Percentiles rank a stretch among this genome's conserved stretches.
Evolutionary conservation across 2,113 vertebrate genomes (phyloP).

Genomic region (Crocuta crocuta): DNA sequence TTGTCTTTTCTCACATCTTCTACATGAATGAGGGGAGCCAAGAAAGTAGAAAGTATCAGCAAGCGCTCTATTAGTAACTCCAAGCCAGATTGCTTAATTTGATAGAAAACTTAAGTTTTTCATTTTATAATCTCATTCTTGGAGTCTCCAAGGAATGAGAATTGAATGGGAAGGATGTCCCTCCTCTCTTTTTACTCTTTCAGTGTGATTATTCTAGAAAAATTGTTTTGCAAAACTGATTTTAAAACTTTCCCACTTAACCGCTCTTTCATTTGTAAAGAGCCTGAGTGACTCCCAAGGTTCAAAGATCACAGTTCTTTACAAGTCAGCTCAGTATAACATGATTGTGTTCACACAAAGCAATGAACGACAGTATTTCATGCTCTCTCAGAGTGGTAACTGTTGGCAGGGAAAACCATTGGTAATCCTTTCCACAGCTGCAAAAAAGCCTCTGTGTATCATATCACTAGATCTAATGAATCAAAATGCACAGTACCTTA

Average conservation of each 20-base stretch:
- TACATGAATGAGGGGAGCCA: not conserved
- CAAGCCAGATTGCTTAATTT: not conserved
- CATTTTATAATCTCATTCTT: not conserved
- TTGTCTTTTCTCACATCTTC: not conserved
- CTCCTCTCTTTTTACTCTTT: not conserved
- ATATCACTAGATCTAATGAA: constrained; percentile 71
- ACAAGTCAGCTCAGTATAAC: constrained; percentile 79
- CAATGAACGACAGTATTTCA: constrained; percentile 72
- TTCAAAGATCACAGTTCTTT: constrained; percentile 81
- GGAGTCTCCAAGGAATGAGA: not conserved
- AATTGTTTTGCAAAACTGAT: constrained; percentile 32
- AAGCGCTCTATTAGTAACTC: not conserved
- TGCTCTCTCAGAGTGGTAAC: constrained; percentile 81
- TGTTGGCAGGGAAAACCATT: constrained; percentile 83
- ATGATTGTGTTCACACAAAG: constrained; percentile 66
- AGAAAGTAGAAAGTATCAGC: not conserved
- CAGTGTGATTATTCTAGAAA: not conserved
- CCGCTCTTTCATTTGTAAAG: constrained; percentile 33
- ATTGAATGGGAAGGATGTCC: not conserved
- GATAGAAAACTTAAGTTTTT: not conserved
- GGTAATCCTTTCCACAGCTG: constrained; percentile 87
- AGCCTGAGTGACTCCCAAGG: constrained; percentile 36
- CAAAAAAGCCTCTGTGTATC: constrained; percentile 84
- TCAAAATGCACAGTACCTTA: constrained; percentile 68
- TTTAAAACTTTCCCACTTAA: constrained; percentile 25